Percentiles rank a stretch among this genome's conserved stretches.
Evolutionary conservation across 2,888 invertebrate species (phyloP).

Genomic region (Orchesella flavescens): DNA sequence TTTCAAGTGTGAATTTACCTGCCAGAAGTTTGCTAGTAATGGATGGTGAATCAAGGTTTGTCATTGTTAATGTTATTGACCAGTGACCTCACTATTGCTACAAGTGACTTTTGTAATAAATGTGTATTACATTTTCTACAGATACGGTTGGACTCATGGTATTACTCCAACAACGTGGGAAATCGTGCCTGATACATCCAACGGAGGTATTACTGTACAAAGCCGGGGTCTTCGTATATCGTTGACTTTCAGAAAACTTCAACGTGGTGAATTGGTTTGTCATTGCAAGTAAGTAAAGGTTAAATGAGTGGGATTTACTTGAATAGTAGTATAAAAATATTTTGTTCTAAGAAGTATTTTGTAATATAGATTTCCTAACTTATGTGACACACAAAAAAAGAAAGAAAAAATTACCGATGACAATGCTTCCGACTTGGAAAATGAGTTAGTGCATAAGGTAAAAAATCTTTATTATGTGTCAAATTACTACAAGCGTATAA

Average conservation of each 20-base stretch:
- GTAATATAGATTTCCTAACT: conserved; percentile 75
- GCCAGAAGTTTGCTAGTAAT: conserved; percentile 85
- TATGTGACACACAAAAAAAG: conserved; percentile 80
- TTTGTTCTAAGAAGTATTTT: background rate
- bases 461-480: no score
- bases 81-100: background rate
- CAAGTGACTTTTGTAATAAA: background rate
- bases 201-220: conserved; percentile 77
- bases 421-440: conserved; percentile 81
- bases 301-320: no score
- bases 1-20: conserved; percentile 80
- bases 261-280: conserved; percentile 78
- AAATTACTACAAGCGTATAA: no score
- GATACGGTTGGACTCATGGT: conserved; percentile 89
- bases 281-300: conserved; percentile 75
- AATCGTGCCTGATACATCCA: conserved; percentile 65
- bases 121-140: conserved; percentile 6
- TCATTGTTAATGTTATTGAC: conserved; percentile 38
- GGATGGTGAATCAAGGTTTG: conserved; percentile 83
- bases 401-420: conserved; percentile 74
- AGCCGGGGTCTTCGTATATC: conserved; percentile 82
- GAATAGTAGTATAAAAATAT: background rate
- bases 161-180: conserved; percentile 70
- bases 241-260: conserved; percentile 85
- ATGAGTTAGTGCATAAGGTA: conserved; percentile 84